Evolutionary conservation across 1,140 invertebrate species (phyloP).

Genomic region (Littorina saxatilis): DNA sequence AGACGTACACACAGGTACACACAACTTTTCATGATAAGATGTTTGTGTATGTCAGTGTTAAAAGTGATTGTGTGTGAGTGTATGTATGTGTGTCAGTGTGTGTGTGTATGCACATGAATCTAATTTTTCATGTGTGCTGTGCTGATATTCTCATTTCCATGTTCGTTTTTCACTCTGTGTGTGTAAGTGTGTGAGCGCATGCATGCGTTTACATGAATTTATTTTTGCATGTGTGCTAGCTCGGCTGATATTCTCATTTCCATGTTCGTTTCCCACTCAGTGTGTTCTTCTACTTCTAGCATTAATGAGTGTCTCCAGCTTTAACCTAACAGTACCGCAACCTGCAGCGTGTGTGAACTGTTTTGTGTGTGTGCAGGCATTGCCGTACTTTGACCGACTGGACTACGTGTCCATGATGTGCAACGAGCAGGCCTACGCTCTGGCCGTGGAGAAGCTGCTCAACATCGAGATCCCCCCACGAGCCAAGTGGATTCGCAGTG

Average conservation of each 20-base stretch:
- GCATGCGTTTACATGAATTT: no score
- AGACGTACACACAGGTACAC: constrained; percentile 88
- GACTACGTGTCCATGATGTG: constrained; percentile 99
- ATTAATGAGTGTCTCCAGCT: no score
- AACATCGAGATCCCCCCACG: constrained; percentile 95
- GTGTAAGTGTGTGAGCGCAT: no score
- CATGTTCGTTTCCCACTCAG: no score
- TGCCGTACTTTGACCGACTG: constrained; percentile 98
- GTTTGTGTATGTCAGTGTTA: background rate
- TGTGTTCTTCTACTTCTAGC: no score
- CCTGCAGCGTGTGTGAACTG: no score
- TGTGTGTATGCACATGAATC: background rate
- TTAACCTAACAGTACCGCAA: no score
- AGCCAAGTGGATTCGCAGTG: constrained; percentile 97
- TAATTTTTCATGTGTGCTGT: no score
- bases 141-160: no score
- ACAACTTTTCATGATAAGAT: background rate
- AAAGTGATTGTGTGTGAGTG: background rate
- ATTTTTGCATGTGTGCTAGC: no score
- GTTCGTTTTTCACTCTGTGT: no score
- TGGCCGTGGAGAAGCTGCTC: constrained; percentile 96
- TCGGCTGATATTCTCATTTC: no score
- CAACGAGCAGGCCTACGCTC: constrained; percentile 97
- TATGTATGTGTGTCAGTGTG: constrained; percentile 2
- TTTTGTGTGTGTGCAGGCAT: constrained; percentile 84